Conservation (phyloP, 1,140 invertebrate species). For the Caenorhabditis tropicalis region DNA sequence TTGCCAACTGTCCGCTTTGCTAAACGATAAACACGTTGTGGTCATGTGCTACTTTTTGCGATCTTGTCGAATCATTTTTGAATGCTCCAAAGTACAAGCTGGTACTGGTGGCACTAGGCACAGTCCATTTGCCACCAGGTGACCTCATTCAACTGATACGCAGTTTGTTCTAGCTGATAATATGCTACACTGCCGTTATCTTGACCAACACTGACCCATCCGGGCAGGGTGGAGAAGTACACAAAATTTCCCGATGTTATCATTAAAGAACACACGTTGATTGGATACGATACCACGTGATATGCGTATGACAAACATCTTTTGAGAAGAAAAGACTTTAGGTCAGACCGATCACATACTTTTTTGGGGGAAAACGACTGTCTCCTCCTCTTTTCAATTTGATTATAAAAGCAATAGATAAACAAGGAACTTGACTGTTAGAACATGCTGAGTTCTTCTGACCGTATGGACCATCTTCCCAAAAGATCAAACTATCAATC, state of each 20-base stretch:
- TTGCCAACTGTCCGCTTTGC: slow-evolving; percentile 1
- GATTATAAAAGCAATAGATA: not conserved
- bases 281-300: not conserved
- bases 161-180: not conserved
- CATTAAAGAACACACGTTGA: slow-evolving; percentile 10
- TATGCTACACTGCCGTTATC: not conserved
- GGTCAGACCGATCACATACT: slow-evolving; percentile 28
- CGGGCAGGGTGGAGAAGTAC: not conserved
- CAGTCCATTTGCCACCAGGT: not conserved
- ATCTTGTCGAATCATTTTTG: not conserved
- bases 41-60: slow-evolving; percentile 24
- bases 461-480: not conserved
- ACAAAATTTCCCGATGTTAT: not conserved
- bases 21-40: slow-evolving; percentile 33
- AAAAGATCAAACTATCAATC: not conserved
- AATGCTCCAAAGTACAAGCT: slow-evolving; percentile 12
- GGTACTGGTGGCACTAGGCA: not conserved
- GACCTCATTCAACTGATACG: slow-evolving; percentile 18
- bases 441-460: not conserved
- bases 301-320: slow-evolving; percentile 26
- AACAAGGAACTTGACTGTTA: not conserved
- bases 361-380: not conserved
- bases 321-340: not conserved
- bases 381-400: not conserved
- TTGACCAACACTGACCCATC: not conserved